phyloP scores from a whole-genome alignment of 2,888 invertebrate species.

The Agrotis exclamationis region DNA sequence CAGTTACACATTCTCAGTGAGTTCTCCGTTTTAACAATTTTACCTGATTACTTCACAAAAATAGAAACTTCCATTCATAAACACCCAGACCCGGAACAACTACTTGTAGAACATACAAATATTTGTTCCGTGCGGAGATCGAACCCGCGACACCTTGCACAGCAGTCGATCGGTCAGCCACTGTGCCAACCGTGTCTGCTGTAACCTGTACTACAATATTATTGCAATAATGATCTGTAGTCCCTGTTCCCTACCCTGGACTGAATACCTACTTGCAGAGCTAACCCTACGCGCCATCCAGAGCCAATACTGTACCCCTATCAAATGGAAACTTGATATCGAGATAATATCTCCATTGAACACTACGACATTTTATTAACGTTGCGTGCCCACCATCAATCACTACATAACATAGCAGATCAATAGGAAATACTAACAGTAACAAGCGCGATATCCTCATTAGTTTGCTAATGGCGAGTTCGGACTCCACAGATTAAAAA shows the following conservation, averaged over 20 bases:
- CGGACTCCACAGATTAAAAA: too few species aligned
- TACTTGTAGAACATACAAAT: too few species aligned
- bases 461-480: too few species aligned
- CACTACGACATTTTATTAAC: not conserved
- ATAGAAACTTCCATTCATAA: too few species aligned
- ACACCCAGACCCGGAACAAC: too few species aligned
- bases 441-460: not conserved
- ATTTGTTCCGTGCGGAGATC: too few species aligned
- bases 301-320: not conserved
- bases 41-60: too few species aligned
- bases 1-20: not conserved
- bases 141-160: too few species aligned
- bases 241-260: not conserved
- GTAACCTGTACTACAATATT: not conserved
- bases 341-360: constrained; percentile 9
- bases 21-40: not conserved
- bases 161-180: too few species aligned
- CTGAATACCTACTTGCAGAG: not conserved
- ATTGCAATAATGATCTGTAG: not conserved
- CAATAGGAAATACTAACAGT: not conserved
- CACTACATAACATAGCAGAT: not conserved
- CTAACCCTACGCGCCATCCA: constrained; percentile 15
- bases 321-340: constrained; percentile 9
- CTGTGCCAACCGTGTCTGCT: too few species aligned
- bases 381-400: not conserved